Conservation (phyloP, 1,140 invertebrate genomes). For the Rhopalosiphum maidis region DNA sequence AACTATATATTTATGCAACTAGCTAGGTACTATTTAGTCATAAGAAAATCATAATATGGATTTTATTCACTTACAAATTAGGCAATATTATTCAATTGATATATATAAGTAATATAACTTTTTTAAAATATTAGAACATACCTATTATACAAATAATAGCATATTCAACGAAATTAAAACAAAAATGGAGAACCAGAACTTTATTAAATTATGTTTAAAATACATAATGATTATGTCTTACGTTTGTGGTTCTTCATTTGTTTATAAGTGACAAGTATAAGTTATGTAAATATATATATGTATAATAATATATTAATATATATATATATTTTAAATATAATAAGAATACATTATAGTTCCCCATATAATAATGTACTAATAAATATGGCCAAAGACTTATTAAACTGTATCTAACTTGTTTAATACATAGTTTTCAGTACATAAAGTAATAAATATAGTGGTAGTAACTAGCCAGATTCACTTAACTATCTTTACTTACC, state of each 20-base stretch:
- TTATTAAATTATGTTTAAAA: not conserved
- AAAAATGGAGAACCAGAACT: too few species aligned
- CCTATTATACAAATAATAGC: too few species aligned
- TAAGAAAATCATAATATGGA: too few species aligned
- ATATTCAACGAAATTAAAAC: too few species aligned
- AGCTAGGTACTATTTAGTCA: too few species aligned
- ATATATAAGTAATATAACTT: too few species aligned
- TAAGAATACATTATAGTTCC: not conserved
- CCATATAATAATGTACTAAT: not conserved
- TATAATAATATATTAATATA: too few species aligned
- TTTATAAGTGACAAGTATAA: not conserved
- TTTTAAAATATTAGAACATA: too few species aligned
- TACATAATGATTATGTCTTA: not conserved
- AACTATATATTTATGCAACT: too few species aligned
- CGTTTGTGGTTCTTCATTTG: not conserved
- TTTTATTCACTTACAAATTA: too few species aligned
- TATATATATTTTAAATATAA: not conserved
- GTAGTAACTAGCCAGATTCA: not conserved
- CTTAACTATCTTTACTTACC: not conserved
- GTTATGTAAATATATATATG: not conserved
- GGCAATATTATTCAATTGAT: too few species aligned
- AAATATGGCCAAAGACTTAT: not conserved
- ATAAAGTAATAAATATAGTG: not conserved
- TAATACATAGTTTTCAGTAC: not conserved
- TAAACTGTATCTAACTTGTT: slow-evolving; percentile 1